Evolutionary conservation across 2,113 vertebrate genomes (phyloP), one percentile per base, ranked within the genome.

Genomic region (Phrynocephalus versicolor): DNA sequence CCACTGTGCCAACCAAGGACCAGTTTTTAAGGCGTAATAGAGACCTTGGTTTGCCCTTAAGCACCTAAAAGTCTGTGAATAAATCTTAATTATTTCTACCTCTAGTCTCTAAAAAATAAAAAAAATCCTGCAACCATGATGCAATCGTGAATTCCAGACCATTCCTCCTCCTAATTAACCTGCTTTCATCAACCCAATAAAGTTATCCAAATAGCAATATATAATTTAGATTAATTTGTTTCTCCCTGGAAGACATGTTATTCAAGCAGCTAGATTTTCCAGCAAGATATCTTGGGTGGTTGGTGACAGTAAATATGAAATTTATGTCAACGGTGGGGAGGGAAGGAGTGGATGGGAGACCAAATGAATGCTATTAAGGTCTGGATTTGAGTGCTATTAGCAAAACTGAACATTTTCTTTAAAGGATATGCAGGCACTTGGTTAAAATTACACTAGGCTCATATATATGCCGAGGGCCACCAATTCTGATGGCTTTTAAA

Each of bases 151-250:
- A 80, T 80, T 74, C 85, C 79, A 81, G 35, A 3, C 41, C 30
- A 64, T 65, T 75, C 23, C 37, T 79, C 33, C 67, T 83, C 35
- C 45, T 58, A 84, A 88, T 81, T 80, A 84, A 75, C 60, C 60
- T 80, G 77, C 70, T 84, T 84, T 80, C 76, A 88, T 83, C 76
- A 74, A 35, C 60, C 37, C 67, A 60, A 80, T 79, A 88, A 80
- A 84, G 41, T 79, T 84, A 74, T 84, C 75, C 58, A 79, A 79
- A 64, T 58, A 51, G 45, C 51, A 84, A 67, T 65, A 35, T 69
- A 55, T 80, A 87, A 87, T 83, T 87, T 74, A 84, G 60, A 79
- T 84, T 65, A 73, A 88, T 83, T 83, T 83, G 33, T 74, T 80
- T 88, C 62, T 80, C 70, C 58, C 76, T 79, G 70, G 62, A 45